These are phyloP conservation scores for Schlechtendalia chinensis DNA, from an alignment of 1,140 invertebrate species.

Conservation along the genomic window DNA sequence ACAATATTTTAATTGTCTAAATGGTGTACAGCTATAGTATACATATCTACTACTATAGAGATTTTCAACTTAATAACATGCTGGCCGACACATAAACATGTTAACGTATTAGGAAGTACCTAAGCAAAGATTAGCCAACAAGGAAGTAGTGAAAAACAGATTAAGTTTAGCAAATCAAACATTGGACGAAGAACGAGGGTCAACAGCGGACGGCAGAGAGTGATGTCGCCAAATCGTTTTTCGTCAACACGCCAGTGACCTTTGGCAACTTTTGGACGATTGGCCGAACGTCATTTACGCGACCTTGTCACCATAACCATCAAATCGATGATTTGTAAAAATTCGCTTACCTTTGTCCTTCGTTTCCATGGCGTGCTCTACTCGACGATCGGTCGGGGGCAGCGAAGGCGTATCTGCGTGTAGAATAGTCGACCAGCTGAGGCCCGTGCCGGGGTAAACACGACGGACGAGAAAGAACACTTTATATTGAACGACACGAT, in stretches of 20 bases:
- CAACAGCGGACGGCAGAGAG: background rate
- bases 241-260: background rate
- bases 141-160: background rate
- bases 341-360: conserved; percentile 4
- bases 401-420: background rate
- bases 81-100: too few species aligned
- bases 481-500: too few species aligned
- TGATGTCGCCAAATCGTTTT: background rate
- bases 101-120: too few species aligned
- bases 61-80: too few species aligned
- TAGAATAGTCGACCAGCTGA: background rate
- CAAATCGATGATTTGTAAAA: background rate
- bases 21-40: too few species aligned
- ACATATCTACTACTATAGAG: too few species aligned
- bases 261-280: conserved; percentile 3
- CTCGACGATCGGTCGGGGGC: background rate
- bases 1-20: too few species aligned
- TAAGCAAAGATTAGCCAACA: background rate
- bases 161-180: background rate
- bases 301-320: too few species aligned
- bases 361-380: background rate
- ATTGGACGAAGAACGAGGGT: too few species aligned
- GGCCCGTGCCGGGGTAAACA: background rate
- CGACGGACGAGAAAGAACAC: background rate
- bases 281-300: background rate